These are phyloP conservation scores for Phataginus tetradactyla DNA, from an alignment of 2,797 vertebrate species.

Conservation along the genomic window DNA sequence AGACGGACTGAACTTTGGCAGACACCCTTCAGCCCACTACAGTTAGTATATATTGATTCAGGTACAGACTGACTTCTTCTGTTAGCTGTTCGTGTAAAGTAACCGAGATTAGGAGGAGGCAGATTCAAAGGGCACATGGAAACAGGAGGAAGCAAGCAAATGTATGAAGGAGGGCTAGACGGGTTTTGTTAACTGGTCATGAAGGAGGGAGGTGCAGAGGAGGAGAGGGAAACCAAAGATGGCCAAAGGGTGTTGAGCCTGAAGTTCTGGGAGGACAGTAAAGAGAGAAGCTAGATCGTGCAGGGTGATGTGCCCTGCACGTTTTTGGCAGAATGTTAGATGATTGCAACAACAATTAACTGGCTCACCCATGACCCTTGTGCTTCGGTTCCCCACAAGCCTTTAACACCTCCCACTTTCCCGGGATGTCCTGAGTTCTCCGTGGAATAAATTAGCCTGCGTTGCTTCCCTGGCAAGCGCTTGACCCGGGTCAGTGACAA, in stretches of 20 bases:
- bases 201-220: background rate
- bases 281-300: background rate
- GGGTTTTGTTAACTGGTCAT: background rate
- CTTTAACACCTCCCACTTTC: background rate
- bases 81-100: background rate
- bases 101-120: background rate
- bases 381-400: background rate
- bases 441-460: background rate
- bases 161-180: background rate
- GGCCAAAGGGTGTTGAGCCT: background rate
- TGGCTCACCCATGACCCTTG: background rate
- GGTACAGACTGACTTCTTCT: background rate
- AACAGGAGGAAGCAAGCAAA: background rate
- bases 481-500: background rate
- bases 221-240: background rate
- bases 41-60: background rate
- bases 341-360: background rate
- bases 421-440: background rate
- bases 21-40: background rate
- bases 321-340: background rate
- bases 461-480: background rate
- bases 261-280: background rate
- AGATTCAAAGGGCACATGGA: background rate
- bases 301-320: rapidly evolving
- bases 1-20: background rate